These are phyloP conservation scores for Acridotheres tristis DNA, from an alignment of 2,797 vertebrate genomes.

Conservation along the genomic window DNA sequence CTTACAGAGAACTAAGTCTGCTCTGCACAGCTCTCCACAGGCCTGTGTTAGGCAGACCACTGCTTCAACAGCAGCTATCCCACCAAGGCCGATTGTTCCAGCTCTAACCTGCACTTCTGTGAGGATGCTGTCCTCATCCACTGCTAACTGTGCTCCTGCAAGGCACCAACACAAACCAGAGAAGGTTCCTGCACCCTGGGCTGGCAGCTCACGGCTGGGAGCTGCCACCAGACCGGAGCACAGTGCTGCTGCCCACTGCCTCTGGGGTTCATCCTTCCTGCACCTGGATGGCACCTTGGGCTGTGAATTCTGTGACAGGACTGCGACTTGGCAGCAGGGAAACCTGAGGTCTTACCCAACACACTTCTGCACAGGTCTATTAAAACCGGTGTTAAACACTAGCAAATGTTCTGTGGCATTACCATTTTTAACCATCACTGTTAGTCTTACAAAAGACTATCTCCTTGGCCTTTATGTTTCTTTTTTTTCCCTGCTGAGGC, in stretches of 20 bases:
- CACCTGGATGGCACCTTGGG: background rate
- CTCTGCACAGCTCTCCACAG: background rate
- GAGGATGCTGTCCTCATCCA: background rate
- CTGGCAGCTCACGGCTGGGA: background rate
- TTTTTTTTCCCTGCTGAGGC: background rate
- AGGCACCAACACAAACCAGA: background rate
- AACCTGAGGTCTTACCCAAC: background rate
- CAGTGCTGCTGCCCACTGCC: rapidly evolving
- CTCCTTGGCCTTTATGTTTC: background rate
- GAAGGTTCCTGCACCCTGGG: background rate
- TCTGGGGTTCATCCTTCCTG: background rate
- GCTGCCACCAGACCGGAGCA: background rate
- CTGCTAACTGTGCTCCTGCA: rapidly evolving
- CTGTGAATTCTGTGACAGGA: background rate
- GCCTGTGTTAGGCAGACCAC: background rate
- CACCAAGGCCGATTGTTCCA: background rate
- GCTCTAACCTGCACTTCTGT: background rate
- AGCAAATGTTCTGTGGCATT: background rate
- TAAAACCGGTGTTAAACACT: background rate
- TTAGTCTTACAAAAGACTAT: background rate
- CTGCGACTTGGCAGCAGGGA: background rate
- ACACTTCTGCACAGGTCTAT: background rate
- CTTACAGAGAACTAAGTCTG: background rate
- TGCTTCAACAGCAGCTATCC: background rate
- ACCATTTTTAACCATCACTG: background rate